These are phyloP conservation scores for Pseudomyrmex gracilis DNA, from an alignment of 1,140 invertebrate genomes.

Conservation along the genomic window DNA sequence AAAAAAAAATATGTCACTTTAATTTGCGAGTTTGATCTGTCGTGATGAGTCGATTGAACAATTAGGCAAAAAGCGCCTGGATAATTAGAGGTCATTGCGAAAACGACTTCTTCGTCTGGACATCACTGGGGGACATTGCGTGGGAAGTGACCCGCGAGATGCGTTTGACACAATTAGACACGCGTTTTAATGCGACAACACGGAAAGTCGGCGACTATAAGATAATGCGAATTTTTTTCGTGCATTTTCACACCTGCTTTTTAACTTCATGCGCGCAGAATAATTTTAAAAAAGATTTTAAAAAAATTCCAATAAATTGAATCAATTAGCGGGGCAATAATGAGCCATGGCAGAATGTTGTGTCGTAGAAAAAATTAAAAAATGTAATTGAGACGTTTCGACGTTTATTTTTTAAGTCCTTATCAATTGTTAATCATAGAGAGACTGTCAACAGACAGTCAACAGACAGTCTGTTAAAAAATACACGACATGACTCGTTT, in stretches of 20 bases:
- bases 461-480: no score
- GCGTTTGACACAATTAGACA: constrained; percentile 59
- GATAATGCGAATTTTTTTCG: neutral
- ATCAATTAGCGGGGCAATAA: no score
- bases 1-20: neutral
- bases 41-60: constrained; percentile 38
- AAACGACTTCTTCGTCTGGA: constrained; percentile 43
- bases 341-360: no score
- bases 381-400: no score
- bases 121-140: constrained; percentile 63
- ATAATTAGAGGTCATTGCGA: constrained; percentile 67
- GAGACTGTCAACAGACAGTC: no score
- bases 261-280: neutral
- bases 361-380: no score
- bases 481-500: no score
- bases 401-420: no score
- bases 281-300: neutral
- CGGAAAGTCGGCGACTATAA: neutral
- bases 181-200: neutral
- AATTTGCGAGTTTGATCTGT: neutral
- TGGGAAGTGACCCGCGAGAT: constrained; percentile 69
- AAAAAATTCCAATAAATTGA: no score
- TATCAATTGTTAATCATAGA: no score
- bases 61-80: constrained; percentile 53
- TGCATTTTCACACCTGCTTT: neutral